Evolutionary conservation across 1,140 invertebrate species (phyloP).

Genomic region (Gyrodactylus bullatarudis): DNA sequence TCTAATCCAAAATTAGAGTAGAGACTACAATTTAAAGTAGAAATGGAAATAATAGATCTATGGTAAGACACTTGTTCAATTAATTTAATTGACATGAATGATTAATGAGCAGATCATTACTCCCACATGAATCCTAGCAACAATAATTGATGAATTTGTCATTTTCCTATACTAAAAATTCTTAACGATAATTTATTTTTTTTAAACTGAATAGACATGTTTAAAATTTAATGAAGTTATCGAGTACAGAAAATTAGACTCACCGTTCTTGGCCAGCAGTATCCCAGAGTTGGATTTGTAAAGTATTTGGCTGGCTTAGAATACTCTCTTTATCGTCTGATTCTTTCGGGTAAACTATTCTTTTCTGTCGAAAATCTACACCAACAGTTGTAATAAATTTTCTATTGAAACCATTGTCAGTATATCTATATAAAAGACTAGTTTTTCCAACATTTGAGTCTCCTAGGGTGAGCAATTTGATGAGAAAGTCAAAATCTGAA

Average conservation of each 20-base stretch:
- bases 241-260: slow-evolving; percentile 4
- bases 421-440: slow-evolving; percentile 90
- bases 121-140: too few relatives aligned
- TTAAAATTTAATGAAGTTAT: too few relatives aligned
- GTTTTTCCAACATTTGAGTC: slow-evolving; percentile 97
- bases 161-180: too few relatives aligned
- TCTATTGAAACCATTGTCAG: slow-evolving; percentile 93
- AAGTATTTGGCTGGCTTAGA: not conserved
- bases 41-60: too few relatives aligned
- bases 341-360: slow-evolving; percentile 29
- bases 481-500: not conserved
- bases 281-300: slow-evolving; percentile 22
- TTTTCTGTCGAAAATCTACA: slow-evolving; percentile 61
- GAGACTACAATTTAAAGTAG: too few relatives aligned
- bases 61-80: too few relatives aligned
- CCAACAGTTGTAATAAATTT: slow-evolving; percentile 96
- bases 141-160: too few relatives aligned
- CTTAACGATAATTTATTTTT: too few relatives aligned
- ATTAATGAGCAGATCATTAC: too few relatives aligned
- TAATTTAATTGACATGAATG: too few relatives aligned
- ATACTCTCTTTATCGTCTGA: slow-evolving; percentile 12
- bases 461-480: slow-evolving; percentile 22
- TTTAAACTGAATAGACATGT: too few relatives aligned
- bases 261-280: slow-evolving; percentile 54
- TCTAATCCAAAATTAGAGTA: too few relatives aligned